These are phyloP conservation scores for Ptilodon capucinus DNA, from an alignment of 2,888 invertebrate species.

Conservation along the genomic window DNA sequence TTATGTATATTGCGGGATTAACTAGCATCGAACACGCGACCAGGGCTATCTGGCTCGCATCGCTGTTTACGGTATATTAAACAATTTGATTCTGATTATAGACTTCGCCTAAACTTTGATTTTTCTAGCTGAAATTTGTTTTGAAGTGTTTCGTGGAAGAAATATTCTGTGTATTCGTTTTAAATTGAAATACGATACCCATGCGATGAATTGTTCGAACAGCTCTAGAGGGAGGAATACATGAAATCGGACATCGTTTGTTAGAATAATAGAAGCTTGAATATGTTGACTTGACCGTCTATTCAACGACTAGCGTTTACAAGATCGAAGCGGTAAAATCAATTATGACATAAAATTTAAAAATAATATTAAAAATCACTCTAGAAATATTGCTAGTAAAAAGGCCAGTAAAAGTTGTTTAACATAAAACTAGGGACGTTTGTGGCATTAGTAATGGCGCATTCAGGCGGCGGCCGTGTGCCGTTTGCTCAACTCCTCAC, in stretches of 20 bases:
- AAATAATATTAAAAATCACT: too few species aligned
- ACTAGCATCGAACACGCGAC: constrained; percentile 67
- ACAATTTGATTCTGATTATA: constrained; percentile 77
- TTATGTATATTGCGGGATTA: constrained; percentile 54
- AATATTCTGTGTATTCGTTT: constrained; percentile 2
- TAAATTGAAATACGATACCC: constrained; percentile 4
- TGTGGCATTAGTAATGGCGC: constrained; percentile 47
- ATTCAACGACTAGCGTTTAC: too few species aligned
- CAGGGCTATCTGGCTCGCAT: constrained; percentile 66
- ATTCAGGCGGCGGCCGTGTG: constrained; percentile 50
- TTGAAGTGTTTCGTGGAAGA: constrained; percentile 10
- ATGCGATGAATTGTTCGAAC: background rate
- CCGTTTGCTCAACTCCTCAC: constrained; percentile 55
- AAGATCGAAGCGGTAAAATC: too few species aligned
- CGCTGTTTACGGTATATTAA: constrained; percentile 76
- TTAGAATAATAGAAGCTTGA: too few species aligned
- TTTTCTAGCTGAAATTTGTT: constrained; percentile 41
- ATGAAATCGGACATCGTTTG: too few species aligned
- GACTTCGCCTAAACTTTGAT: constrained; percentile 51
- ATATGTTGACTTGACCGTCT: too few species aligned
- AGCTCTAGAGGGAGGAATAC: too few species aligned
- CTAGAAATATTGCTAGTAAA: too few species aligned
- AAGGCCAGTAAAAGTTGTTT: constrained; percentile 12
- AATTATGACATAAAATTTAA: too few species aligned
- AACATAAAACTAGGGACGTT: constrained; percentile 39